Conservation (phyloP, 2,888 invertebrate species). For the Rhagophthalmus giganteus region DNA sequence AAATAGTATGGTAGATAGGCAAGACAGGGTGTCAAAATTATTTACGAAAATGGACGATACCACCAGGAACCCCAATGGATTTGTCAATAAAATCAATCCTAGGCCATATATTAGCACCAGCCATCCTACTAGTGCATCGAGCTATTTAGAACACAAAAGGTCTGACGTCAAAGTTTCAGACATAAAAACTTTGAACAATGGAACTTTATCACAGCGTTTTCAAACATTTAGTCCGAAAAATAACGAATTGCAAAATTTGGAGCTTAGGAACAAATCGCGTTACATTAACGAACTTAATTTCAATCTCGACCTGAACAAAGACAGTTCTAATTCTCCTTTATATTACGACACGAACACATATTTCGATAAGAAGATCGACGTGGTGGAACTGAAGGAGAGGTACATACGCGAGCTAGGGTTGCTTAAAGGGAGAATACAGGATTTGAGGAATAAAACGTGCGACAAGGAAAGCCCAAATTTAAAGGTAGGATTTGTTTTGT, state of each 20-base stretch:
- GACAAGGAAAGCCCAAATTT: neutral
- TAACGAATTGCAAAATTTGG: constrained; percentile 8
- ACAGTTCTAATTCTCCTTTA: neutral
- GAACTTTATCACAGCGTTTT: constrained; percentile 1
- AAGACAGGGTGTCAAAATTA: constrained; percentile 25
- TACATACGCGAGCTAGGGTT: constrained; percentile 48
- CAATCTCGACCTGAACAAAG: neutral
- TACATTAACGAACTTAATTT: neutral
- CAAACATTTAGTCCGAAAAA: constrained; percentile 6
- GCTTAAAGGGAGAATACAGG: constrained; percentile 45
- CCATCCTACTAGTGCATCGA: neutral
- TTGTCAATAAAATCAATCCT: constrained; percentile 16
- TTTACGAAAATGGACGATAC: constrained; percentile 21
- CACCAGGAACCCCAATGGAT: constrained; percentile 13
- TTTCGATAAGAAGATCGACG: constrained; percentile 47
- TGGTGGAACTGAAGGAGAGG: constrained; percentile 41
- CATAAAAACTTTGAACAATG: constrained; percentile 9
- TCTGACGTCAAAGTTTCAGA: constrained; percentile 1
- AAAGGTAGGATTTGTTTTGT: neutral
- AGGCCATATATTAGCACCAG: constrained; percentile 15
- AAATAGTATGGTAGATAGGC: constrained; percentile 32
- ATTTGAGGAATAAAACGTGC: constrained; percentile 40
- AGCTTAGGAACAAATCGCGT: constrained; percentile 3
- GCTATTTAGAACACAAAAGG: constrained; percentile 2
- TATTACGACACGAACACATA: constrained; percentile 48